Percentiles rank a stretch among this genome's conserved stretches.
These are phyloP conservation scores for Baryphthengus martii DNA, from an alignment of 2,113 vertebrate genomes.

Conservation along the genomic window DNA sequence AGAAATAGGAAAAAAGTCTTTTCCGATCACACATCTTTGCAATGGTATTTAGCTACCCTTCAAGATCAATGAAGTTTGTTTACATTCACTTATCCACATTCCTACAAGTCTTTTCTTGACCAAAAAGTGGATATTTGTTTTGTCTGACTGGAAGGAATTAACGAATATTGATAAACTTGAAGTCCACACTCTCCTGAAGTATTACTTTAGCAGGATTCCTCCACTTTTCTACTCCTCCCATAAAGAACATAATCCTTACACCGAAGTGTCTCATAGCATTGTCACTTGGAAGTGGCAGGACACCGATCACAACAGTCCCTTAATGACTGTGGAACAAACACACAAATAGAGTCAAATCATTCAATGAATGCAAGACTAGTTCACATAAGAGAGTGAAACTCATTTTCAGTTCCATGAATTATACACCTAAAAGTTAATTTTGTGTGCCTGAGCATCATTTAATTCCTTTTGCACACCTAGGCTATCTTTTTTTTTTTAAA, in stretches of 20 bases:
- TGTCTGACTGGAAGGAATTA: not conserved
- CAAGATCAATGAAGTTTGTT: not conserved
- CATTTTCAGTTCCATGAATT: not conserved
- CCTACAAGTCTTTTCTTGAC: not conserved
- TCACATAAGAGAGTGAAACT: not conserved
- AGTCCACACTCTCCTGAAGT: not conserved
- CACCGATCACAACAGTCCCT: not conserved
- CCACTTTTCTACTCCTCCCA: not conserved
- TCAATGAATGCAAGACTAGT: not conserved
- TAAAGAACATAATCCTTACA: not conserved
- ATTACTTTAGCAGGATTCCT: not conserved
- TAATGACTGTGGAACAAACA: not conserved
- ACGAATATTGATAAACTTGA: not conserved
- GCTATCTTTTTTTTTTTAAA: not conserved
- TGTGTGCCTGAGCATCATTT: not conserved
- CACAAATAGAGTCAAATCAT: not conserved
- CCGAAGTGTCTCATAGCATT: not conserved
- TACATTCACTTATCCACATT: not conserved
- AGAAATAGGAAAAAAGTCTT: not conserved
- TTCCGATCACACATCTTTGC: not conserved
- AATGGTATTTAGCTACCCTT: not conserved
- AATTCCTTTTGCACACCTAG: not conserved
- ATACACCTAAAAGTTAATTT: not conserved
- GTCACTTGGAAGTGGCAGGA: not conserved
- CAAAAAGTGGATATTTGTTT: not conserved